Evolutionary conservation across 1,140 invertebrate species (phyloP).

Genomic region (Ericerus pela): DNA sequence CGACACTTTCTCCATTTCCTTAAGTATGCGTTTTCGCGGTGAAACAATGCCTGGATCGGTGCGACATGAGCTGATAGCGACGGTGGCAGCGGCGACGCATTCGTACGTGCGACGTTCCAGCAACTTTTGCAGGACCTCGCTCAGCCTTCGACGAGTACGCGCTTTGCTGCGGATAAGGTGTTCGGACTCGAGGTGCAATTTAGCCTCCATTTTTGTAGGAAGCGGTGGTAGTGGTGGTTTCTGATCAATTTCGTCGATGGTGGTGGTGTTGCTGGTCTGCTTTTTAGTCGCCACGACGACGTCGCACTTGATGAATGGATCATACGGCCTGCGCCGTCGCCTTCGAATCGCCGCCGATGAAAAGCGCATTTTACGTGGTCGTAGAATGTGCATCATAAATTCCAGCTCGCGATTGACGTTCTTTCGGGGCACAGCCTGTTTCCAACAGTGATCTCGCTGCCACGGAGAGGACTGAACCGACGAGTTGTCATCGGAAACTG

Average conservation of each 20-base stretch:
- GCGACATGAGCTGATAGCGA: not conserved
- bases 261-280: not conserved
- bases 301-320: constrained; percentile 22
- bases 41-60: constrained; percentile 41
- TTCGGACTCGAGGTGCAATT: too few species aligned
- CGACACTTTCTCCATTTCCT: constrained; percentile 54
- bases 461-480: constrained; percentile 74
- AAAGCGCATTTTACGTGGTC: constrained; percentile 21
- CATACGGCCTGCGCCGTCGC: constrained; percentile 43
- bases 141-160: not conserved
- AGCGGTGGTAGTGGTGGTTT: too few species aligned
- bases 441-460: constrained; percentile 75
- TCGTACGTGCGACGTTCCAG: constrained; percentile 1
- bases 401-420: constrained; percentile 54
- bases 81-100: not conserved
- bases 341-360: constrained; percentile 23
- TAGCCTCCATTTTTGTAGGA: too few species aligned
- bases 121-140: not conserved
- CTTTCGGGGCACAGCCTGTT: constrained; percentile 54
- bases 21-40: constrained; percentile 53
- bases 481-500: constrained; percentile 74
- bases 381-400: constrained; percentile 52
- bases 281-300: not conserved
- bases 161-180: not conserved
- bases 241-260: not conserved